phyloP scores from a whole-genome alignment of 2,113 vertebrate genomes.

The Mirza zaza region DNA sequence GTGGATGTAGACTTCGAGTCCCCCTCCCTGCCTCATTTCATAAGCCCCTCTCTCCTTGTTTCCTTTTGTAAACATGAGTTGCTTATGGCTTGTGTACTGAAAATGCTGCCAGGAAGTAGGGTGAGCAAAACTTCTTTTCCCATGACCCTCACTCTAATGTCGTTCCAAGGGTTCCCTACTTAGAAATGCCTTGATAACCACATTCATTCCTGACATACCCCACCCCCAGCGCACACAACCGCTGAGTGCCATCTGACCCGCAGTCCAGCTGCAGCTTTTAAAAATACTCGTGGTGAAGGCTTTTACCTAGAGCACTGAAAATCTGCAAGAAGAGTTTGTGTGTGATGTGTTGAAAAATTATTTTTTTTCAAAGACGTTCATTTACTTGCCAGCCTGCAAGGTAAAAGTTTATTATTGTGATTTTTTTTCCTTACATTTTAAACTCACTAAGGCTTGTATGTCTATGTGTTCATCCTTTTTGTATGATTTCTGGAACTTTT shows the following conservation, averaged over 20 bases:
- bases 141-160: conserved; percentile 88
- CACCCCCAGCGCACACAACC: conserved; percentile 55
- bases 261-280: conserved; percentile 55
- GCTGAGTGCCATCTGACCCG: conserved; percentile 45
- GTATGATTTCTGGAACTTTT: conserved; percentile 18
- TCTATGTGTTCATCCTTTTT: background rate
- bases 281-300: background rate
- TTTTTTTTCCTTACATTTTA: background rate
- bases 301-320: conserved; percentile 48
- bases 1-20: background rate
- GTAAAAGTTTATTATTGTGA: background rate
- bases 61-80: conserved; percentile 78
- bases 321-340: background rate
- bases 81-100: conserved; percentile 77
- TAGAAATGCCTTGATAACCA: conserved; percentile 86
- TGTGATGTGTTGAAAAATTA: background rate
- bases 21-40: background rate
- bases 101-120: conserved; percentile 86
- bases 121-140: conserved; percentile 86
- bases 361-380: background rate
- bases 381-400: background rate
- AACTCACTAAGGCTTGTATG: background rate
- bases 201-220: conserved; percentile 84
- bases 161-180: conserved; percentile 86
- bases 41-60: conserved; percentile 43